Conservation (phyloP, 1,140 invertebrate species). For the Drosophila truncata region DNA sequence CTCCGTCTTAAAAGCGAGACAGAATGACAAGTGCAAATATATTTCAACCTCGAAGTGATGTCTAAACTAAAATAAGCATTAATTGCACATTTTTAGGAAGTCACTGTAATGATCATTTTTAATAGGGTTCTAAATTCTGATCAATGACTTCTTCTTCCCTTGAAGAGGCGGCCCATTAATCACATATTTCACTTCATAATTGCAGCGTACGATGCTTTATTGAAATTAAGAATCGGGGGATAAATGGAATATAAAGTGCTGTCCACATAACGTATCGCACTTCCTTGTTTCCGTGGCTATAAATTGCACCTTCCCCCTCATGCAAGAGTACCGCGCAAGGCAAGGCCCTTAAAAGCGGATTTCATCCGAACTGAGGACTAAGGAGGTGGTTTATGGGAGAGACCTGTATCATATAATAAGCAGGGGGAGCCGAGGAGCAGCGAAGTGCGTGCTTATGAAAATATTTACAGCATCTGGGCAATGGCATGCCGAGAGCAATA, state of each 20-base stretch:
- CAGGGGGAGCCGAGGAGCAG: constrained; percentile 2
- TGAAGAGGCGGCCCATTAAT: constrained; percentile 1
- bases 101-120: not conserved
- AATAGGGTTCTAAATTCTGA: not conserved
- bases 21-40: not conserved
- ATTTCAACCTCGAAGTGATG: not conserved
- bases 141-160: not conserved
- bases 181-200: constrained; percentile 1
- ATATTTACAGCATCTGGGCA: constrained; percentile 71
- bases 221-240: constrained; percentile 30
- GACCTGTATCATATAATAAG: constrained; percentile 12
- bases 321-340: constrained; percentile 7
- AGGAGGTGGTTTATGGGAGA: constrained; percentile 15
- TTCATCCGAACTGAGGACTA: not conserved
- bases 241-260: constrained; percentile 19
- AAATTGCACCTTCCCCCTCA: constrained; percentile 16
- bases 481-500: constrained; percentile 65
- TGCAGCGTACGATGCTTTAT: constrained; percentile 17
- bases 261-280: constrained; percentile 17
- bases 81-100: not conserved
- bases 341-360: constrained; percentile 12
- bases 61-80: too few relatives aligned
- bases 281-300: constrained; percentile 27
- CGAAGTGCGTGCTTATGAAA: constrained; percentile 60
- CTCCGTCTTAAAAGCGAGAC: not conserved